These are phyloP conservation scores for Lucinisca nassula DNA, from an alignment of 2,888 invertebrate species.

Conservation along the genomic window DNA sequence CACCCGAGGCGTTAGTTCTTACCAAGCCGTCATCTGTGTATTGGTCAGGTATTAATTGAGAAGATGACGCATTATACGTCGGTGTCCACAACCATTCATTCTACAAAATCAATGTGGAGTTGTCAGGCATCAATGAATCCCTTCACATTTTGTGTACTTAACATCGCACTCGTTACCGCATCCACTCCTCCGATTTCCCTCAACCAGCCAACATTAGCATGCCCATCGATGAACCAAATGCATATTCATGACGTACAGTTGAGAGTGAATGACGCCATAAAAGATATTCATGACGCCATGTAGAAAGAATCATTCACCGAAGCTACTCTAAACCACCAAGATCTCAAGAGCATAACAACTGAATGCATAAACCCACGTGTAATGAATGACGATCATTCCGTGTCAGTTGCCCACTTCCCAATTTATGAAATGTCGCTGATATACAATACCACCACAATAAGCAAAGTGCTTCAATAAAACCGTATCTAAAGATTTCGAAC, in stretches of 20 bases:
- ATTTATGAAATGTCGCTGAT: neutral
- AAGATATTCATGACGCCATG: neutral
- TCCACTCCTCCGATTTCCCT: neutral
- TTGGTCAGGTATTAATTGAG: conserved; percentile 85
- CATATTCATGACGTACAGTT: too few relatives aligned
- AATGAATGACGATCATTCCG: too few relatives aligned
- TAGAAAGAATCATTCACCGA: neutral
- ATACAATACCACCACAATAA: neutral
- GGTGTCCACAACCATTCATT: conserved; percentile 85
- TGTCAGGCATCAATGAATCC: conserved; percentile 61
- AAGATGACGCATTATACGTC: conserved; percentile 81
- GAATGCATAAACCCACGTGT: too few relatives aligned
- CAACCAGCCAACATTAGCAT: neutral
- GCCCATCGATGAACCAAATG: neutral
- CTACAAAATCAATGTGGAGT: conserved; percentile 81
- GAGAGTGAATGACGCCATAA: too few relatives aligned
- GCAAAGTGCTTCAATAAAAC: neutral
- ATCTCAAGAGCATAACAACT: neutral
- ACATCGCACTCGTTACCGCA: neutral
- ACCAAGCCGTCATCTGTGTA: conserved; percentile 85
- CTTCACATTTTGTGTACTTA: neutral
- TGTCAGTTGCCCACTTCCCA: too few relatives aligned
- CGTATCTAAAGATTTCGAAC: too few relatives aligned
- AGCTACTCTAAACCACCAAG: neutral
- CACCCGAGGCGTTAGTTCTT: conserved; percentile 78